phyloP scores from a whole-genome alignment of 2,113 vertebrate genomes.

The Atrichornis clamosus region DNA sequence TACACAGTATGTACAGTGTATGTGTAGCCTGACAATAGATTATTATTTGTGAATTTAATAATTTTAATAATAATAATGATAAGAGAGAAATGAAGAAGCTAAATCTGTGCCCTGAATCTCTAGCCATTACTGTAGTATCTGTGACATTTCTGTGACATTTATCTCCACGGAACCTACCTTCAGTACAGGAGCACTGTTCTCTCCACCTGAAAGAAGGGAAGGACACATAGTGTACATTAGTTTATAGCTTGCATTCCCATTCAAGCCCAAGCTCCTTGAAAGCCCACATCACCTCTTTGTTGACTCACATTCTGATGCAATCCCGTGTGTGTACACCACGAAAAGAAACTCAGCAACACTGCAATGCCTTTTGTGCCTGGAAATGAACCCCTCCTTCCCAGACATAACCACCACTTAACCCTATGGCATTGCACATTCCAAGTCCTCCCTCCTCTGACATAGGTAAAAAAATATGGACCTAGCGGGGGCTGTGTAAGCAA shows the following conservation, averaged over 20 bases:
- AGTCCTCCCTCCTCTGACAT: background rate
- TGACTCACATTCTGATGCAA: background rate
- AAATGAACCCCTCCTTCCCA: background rate
- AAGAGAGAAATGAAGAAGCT: background rate
- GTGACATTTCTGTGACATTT: background rate
- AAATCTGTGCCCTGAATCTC: background rate
- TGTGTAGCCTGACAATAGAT: background rate
- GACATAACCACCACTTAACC: background rate
- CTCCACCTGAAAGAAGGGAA: background rate
- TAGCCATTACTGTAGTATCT: background rate
- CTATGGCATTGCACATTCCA: background rate
- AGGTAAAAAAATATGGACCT: background rate
- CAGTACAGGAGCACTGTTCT: background rate
- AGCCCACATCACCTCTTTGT: background rate
- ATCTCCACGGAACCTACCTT: background rate
- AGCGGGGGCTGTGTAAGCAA: background rate
- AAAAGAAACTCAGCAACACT: background rate
- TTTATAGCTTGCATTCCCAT: background rate
- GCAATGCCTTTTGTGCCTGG: background rate
- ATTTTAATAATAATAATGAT: background rate
- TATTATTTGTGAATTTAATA: background rate
- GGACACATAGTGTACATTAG: fast-evolving
- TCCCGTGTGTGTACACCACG: background rate
- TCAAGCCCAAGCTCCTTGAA: background rate
- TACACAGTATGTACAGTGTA: background rate